Base-by-base conservation (phyloP, 2,888 invertebrate genomes). In the Spodoptera littoralis region DNA sequence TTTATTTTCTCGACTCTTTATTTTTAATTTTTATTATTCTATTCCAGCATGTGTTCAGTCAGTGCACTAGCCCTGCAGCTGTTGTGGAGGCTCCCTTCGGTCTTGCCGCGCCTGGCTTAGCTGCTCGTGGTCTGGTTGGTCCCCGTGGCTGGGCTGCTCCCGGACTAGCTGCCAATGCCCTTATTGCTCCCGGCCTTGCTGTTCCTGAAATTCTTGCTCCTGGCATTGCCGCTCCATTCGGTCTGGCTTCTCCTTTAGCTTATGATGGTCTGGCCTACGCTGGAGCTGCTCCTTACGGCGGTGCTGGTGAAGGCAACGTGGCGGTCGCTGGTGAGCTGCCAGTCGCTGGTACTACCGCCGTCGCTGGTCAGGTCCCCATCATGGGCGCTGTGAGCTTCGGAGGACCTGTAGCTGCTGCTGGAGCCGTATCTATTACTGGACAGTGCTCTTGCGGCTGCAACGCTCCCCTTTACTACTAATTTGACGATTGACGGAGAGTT, bases 351-450 rank as follows among this genome's bases (percentile, higher is more conserved):
- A 71, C 62, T 12, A 84, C 84, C 3, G 64, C 76, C 8, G 77
- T 85, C 36, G 76, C 76, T 12, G 84, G 85, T 46, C 79, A 80
- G 55, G 82, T 86, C 12, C 84, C 86, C 4, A 83, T 85, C 61
- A 76, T 65, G 57, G 76, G 76, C 22, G 79, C 80, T 45, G 86
- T 86, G 36, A 71, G 60, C 18, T 73, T 73, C 80, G 46, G 83
- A 11, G 76, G 86, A 8, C 76, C 80, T 27, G 84, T 86, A 11
- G 64, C 76, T 30, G 86, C 85, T 9, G 30, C 30, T 36, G 30
- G 30, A 4, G 4, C 30, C 9, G 30, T 36, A 4, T 36, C 30
- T 6, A 36, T 36, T 6, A 36, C 30, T 8, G 30, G 30, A 36
- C 30, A 36, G 30, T 36, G 30, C 30, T 5, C 30, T 8, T 36